Conservation (phyloP, 2,888 invertebrate species). For the Pollenia labialis region DNA sequence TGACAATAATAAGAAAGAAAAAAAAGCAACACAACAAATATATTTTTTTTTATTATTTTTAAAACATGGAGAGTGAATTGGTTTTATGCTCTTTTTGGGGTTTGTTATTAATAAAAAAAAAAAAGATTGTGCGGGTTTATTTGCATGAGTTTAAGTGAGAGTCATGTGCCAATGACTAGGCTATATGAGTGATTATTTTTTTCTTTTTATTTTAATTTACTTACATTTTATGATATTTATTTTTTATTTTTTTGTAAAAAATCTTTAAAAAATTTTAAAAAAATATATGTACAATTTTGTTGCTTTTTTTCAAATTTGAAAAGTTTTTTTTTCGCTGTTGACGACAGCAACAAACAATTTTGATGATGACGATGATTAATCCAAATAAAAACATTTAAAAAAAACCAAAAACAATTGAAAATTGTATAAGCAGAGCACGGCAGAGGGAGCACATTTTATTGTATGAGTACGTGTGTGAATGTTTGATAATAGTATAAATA, state of each 20-base stretch:
- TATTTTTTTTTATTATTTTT: conserved; percentile 20
- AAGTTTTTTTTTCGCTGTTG: background rate
- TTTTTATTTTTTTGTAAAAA: background rate
- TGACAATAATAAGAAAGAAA: conserved; percentile 24
- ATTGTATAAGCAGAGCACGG: no score
- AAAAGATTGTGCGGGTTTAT: conserved; percentile 48
- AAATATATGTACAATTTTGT: no score
- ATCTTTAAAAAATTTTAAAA: background rate
- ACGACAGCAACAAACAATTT: conserved; percentile 4
- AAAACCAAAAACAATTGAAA: background rate
- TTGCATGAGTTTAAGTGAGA: conserved; percentile 57
- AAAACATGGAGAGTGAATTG: background rate
- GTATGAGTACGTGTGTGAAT: background rate
- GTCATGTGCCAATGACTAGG: conserved; percentile 70
- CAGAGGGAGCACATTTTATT: no score
- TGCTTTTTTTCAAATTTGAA: no score
- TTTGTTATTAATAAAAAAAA: background rate
- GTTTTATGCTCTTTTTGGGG: conserved; percentile 21
- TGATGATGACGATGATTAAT: conserved; percentile 18
- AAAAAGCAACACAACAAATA: conserved; percentile 31
- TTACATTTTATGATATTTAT: background rate
- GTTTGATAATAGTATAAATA: conserved; percentile 41
- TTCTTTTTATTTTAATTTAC: conserved; percentile 15
- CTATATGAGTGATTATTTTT: conserved; percentile 62
- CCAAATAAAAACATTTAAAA: conserved; percentile 11